Percentiles rank a stretch among this genome's conserved stretches.
These are phyloP conservation scores for Catocala sponsa DNA, from an alignment of 2,888 invertebrate species.

Conservation along the genomic window DNA sequence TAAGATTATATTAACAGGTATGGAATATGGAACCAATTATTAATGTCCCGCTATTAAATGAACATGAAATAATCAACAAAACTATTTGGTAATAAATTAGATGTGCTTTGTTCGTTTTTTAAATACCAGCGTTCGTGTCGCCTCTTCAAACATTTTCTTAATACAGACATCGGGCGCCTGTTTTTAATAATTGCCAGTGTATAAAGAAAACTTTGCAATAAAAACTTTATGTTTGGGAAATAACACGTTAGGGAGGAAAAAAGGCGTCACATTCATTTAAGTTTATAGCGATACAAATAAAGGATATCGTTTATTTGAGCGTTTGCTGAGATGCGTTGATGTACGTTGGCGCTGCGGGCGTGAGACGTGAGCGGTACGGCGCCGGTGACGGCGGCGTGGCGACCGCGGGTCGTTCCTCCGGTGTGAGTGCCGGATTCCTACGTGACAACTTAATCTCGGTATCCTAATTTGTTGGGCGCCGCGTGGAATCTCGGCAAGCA, in stretches of 20 bases:
- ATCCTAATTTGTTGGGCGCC: slow-evolving; percentile 75
- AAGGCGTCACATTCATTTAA: slow-evolving; percentile 54
- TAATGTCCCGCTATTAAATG: no score
- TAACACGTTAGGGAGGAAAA: slow-evolving; percentile 54
- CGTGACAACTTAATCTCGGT: slow-evolving; percentile 72
- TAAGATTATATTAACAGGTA: no score
- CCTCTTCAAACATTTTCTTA: not conserved
- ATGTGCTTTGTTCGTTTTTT: no score
- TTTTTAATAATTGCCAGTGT: not conserved
- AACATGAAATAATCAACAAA: no score
- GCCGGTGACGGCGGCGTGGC: slow-evolving; percentile 25
- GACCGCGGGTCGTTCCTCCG: slow-evolving; percentile 47
- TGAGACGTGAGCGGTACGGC: slow-evolving; percentile 23
- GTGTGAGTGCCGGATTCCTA: slow-evolving; percentile 61
- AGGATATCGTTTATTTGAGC: slow-evolving; percentile 64
- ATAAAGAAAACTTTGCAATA: slow-evolving; percentile 27
- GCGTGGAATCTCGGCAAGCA: slow-evolving; percentile 65
- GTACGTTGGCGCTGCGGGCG: slow-evolving; percentile 30
- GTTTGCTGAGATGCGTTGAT: slow-evolving; percentile 37
- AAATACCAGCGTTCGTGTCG: no score
- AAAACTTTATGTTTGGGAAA: slow-evolving; percentile 48
- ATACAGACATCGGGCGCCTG: slow-evolving; percentile 12
- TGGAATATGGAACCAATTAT: no score
- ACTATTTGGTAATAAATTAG: no score
- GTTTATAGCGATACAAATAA: slow-evolving; percentile 62